Percentiles rank a stretch among this genome's conserved stretches.
Evolutionary conservation across 1,140 invertebrate species (phyloP).

Genomic region (Pantala flavescens): DNA sequence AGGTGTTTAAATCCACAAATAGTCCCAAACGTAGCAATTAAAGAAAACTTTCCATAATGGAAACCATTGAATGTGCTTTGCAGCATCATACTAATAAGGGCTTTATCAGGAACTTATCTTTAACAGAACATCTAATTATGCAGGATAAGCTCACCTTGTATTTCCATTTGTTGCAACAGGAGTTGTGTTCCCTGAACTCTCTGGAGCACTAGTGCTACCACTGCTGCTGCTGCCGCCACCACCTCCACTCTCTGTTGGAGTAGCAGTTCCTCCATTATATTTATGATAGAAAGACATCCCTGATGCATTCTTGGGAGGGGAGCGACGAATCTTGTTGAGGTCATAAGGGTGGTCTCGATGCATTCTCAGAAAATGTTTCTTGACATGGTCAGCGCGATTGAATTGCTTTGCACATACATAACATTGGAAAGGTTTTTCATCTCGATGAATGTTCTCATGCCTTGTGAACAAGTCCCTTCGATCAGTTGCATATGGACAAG

Average conservation of each 20-base stretch:
- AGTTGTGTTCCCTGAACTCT: background rate
- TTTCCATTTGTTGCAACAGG: background rate
- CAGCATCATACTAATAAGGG: no score
- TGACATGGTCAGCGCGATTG: constrained; percentile 88
- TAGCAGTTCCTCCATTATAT: constrained; percentile 22
- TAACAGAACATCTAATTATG: no score
- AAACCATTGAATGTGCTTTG: no score
- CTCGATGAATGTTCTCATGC: constrained; percentile 91
- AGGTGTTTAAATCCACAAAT: no score
- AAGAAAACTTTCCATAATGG: no score
- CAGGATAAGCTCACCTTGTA: background rate
- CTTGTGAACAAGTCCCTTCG: constrained; percentile 86
- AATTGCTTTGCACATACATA: constrained; percentile 86
- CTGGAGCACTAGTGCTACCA: background rate
- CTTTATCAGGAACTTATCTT: no score
- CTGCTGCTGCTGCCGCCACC: background rate
- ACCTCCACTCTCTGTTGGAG: background rate
- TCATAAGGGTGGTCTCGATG: constrained; percentile 77
- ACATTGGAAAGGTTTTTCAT: constrained; percentile 87
- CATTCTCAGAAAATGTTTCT: constrained; percentile 86
- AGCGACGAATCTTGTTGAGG: constrained; percentile 63
- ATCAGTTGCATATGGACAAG: constrained; percentile 83
- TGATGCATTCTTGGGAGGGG: constrained; percentile 39
- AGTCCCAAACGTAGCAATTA: no score
- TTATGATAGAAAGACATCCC: constrained; percentile 38